Percentiles rank a stretch among this genome's conserved stretches.
Conservation (phyloP, 2,797 vertebrate genomes). For the Pseudocheirus occidentalis region DNA sequence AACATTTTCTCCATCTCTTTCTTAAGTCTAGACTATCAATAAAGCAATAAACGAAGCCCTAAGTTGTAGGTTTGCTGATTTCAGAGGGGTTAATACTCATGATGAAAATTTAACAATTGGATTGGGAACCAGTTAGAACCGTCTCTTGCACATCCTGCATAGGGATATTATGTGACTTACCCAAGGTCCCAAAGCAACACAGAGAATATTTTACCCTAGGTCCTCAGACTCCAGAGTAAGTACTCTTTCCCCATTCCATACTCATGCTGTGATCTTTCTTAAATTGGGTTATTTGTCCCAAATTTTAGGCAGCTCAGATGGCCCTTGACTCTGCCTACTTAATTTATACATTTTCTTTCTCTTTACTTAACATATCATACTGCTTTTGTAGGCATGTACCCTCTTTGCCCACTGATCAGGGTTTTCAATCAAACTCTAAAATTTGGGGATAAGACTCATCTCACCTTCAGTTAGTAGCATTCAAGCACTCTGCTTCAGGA, state of each 20-base stretch:
- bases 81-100: too few relatives aligned
- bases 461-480: not conserved
- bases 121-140: not conserved
- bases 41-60: too few relatives aligned
- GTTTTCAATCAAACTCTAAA: not conserved
- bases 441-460: not conserved
- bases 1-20: too few relatives aligned
- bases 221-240: not conserved
- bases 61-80: too few relatives aligned
- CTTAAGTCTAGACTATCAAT: too few relatives aligned
- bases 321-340: not conserved
- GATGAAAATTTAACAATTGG: too few relatives aligned
- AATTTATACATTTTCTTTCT: not conserved
- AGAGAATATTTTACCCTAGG: not conserved
- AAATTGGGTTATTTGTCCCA: not conserved
- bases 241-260: not conserved
- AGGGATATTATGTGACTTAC: not conserved
- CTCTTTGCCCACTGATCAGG: not conserved
- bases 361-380: not conserved
- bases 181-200: not conserved
- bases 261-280: not conserved
- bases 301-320: not conserved
- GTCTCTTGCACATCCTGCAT: not conserved
- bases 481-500: not conserved
- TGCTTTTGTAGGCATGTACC: not conserved